Evolutionary conservation across 2,888 invertebrate species (phyloP), one percentile per base, ranked within the genome.

Genomic region (Cabera pusaria): DNA sequence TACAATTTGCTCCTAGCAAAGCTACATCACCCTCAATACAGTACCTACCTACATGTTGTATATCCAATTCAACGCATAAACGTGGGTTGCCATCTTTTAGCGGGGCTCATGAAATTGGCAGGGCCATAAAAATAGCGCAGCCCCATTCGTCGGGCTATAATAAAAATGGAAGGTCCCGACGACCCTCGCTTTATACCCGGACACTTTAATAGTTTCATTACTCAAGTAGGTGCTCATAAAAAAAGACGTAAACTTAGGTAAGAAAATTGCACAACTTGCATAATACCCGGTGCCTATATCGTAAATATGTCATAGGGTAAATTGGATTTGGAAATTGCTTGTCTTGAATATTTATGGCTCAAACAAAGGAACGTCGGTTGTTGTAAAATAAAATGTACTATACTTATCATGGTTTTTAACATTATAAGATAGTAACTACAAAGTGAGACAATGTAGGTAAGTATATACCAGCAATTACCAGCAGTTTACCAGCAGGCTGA

Each of bases 121-220:
- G 59, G 67, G 74, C 61, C 59, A 64, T 83, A 82, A 83, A 83
- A 81, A 79, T 76, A 71, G 72, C 71, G 71, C 44, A 45, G 40
- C 50, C 64, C 76, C 59, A 86, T 86, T 86, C 77, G 86, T 63
- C 66, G 65, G 56, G 64, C 49, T 40, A 60, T 63, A 72, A 80
- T 86, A 84, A 86, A 85, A 73, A 55, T 68, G 72, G 66, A 80
- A 80, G 81, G 81, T 76, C 72, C 76, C 74, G 67, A 74, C 82
- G 72, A 77, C 83, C 82, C 82, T 71, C 72, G 72, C 56, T 72
- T 73, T 72, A 80, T 80, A 75, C 80, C 82, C 82, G 71, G 72
- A 49, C 68, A 75, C 64, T 84, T 86, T 86, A 79, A 86, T 86
- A 82, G 85, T 84, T 84, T 86, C 86, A 86, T 86, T 86, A 86